Conservation (phyloP, 2,113 vertebrate species). For the Cyanoderma ruficeps region DNA sequence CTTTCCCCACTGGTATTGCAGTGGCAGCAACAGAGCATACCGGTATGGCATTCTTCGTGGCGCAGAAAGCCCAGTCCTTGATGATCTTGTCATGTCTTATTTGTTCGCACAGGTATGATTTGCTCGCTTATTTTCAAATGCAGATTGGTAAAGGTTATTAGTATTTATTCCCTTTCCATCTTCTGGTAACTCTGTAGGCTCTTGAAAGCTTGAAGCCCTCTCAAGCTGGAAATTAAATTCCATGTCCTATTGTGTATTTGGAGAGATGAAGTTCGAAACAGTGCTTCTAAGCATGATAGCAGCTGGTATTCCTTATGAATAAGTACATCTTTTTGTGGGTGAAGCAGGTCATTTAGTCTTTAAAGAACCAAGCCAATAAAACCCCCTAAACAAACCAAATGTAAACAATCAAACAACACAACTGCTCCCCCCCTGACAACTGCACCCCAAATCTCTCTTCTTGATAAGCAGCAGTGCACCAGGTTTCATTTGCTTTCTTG, state of each 20-base stretch:
- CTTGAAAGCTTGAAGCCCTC: not conserved
- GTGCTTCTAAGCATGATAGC: not conserved
- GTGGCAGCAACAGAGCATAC: constrained; percentile 79
- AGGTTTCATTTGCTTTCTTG: not conserved
- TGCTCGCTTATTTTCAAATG: not conserved
- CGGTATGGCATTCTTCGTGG: constrained; percentile 86
- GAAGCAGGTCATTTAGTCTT: not conserved
- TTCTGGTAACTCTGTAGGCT: not conserved
- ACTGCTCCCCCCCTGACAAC: not conserved
- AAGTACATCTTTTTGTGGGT: not conserved
- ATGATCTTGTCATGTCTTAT: constrained; percentile 90
- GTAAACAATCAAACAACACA: not conserved
- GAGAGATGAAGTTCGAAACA: not conserved
- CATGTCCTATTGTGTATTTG: not conserved
- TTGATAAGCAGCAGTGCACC: not conserved
- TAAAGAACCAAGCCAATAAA: not conserved
- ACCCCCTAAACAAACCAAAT: not conserved
- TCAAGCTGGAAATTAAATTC: not conserved
- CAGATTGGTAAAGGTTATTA: not conserved
- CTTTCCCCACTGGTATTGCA: constrained; percentile 92
- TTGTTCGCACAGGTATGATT: constrained; percentile 89
- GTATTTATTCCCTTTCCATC: not conserved
- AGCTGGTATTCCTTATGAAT: not conserved
- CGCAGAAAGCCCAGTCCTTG: constrained; percentile 87
- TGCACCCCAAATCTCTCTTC: not conserved